A percentile compares a stretch with the other conserved stretches of the same genome.
phyloP scores from a whole-genome alignment of 2,888 invertebrate genomes.

The Dione juno region DNA sequence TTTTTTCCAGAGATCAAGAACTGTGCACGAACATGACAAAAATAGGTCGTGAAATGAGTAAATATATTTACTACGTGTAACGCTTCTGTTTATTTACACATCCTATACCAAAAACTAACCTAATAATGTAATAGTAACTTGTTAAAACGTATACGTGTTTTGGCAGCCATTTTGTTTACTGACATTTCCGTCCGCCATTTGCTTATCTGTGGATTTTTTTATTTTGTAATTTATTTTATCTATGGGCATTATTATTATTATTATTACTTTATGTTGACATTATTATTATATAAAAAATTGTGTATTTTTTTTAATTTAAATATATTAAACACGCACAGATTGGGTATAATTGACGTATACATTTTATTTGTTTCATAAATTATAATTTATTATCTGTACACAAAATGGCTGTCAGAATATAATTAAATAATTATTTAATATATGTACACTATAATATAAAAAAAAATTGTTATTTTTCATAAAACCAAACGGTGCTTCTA shows the following conservation, averaged over 20 bases:
- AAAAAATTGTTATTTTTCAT: conserved; percentile 34
- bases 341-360: too few relatives aligned
- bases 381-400: not conserved
- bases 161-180: conserved; percentile 20
- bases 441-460: conserved; percentile 14
- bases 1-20: conserved; percentile 87
- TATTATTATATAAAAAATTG: too few relatives aligned
- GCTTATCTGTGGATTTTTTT: not conserved
- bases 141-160: conserved; percentile 11
- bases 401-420: conserved; percentile 20
- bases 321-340: conserved; percentile 7
- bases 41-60: conserved; percentile 62
- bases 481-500: conserved; percentile 40
- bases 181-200: conserved; percentile 33
- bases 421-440: not conserved
- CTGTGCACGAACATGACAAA: conserved; percentile 90
- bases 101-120: conserved; percentile 40
- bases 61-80: conserved; percentile 52
- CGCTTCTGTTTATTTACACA: conserved; percentile 13
- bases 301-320: not conserved
- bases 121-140: conserved; percentile 25
- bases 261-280: too few relatives aligned
- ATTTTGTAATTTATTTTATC: not conserved
- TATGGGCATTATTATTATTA: not conserved
- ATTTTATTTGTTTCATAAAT: too few relatives aligned